Base-by-base conservation (phyloP, 2,113 vertebrate genomes). In the Tauraco erythrolophus region DNA sequence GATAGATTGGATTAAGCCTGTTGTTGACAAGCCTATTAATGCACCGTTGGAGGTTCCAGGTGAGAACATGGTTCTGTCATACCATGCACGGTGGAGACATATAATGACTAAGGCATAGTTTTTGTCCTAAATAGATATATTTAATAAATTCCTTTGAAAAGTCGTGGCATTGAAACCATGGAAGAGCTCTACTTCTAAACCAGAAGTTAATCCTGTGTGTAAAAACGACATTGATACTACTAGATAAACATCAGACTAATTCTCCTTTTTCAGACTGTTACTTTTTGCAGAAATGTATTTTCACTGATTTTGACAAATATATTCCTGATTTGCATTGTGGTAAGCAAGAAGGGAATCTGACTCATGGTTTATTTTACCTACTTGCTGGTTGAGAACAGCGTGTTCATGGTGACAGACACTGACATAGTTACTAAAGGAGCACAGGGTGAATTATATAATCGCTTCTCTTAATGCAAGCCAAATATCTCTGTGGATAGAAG, bases 351-450 rank as follows among this genome's bases (percentile, higher is more conserved):
- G 3, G 21, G 61, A 88, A 57, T 83, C 50, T 88, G 92, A 89
- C 66, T 95, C 58, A 66, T 60, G 19, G 24, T 88, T 86, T 96
- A 70, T 93, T 97, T 93, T 90, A 80, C 46, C 23, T 76, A 60
- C 68, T 74, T 78, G 27, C 15, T 56, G 27, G 4, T 12, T 92
- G 46, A 77, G 51, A 85, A 54, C 74, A 83, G 46, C 60, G 14
- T 41, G 43, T 94, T 97, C 2, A 0, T 72, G 50, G 80, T 94
- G 83, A 92, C 74, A 95, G 72, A 86, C 72, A 96, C 77, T 74
- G 96, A 92, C 95, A 88, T 85, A 85, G 57, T 94, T 97, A 80
- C 78, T 89, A 72, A 93, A 86, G 82, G 79, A 93, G 46, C n/a
- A 93, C 18, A 85, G 64, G 84, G 75, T 97, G 69, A 92, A 88